Percentiles rank a stretch among this genome's conserved stretches.
Evolutionary conservation across 2,888 invertebrate species (phyloP).

Genomic region (Drosophila paranaensis): DNA sequence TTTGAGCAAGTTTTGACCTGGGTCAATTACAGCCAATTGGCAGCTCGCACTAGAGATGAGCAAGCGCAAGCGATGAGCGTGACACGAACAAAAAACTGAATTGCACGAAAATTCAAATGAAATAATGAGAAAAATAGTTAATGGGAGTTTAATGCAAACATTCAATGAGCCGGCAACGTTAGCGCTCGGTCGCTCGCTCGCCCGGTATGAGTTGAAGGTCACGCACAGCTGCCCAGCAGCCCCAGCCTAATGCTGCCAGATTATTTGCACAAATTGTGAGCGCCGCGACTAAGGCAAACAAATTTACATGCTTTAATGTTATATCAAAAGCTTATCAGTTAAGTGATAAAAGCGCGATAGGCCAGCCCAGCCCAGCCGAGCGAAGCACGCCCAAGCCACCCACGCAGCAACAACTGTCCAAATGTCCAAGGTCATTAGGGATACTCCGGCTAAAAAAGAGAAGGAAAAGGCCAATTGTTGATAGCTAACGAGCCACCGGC

Average conservation of each 20-base stretch:
- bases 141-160: slow-evolving; percentile 1
- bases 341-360: slow-evolving; percentile 21
- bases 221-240: slow-evolving; percentile 4
- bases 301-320: slow-evolving; percentile 21
- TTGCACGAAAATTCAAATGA: neutral
- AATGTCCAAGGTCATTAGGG: slow-evolving; percentile 14
- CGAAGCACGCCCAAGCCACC: neutral
- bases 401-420: slow-evolving; percentile 1
- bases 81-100: neutral
- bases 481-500: slow-evolving; percentile 1
- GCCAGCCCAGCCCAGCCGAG: neutral
- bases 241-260: slow-evolving; percentile 12
- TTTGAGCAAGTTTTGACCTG: slow-evolving; percentile 12
- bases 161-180: slow-evolving; percentile 15
- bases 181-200: neutral
- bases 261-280: slow-evolving; percentile 12
- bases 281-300: slow-evolving; percentile 3
- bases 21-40: slow-evolving; percentile 12
- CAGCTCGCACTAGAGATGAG: neutral
- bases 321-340: slow-evolving; percentile 25
- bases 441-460: slow-evolving; percentile 2
- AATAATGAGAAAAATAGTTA: neutral
- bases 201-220: slow-evolving; percentile 13
- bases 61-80: neutral
- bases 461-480: slow-evolving; percentile 2